Base-by-base conservation (phyloP, 2,113 vertebrate genomes). In the Festucalex cinctus region DNA sequence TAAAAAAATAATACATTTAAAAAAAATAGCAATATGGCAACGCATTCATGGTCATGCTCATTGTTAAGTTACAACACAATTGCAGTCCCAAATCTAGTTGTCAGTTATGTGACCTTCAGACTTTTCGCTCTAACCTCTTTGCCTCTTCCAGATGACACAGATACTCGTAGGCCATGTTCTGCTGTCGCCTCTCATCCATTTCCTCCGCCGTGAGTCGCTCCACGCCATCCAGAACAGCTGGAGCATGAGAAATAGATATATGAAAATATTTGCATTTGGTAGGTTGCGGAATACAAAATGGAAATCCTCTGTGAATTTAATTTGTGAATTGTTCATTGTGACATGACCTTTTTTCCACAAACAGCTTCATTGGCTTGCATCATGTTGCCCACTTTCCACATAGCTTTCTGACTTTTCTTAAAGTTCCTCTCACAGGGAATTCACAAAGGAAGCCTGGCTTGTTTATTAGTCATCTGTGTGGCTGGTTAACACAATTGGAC, bases 81-180 rank as follows among this genome's bases (percentile, higher is more conserved):
- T 53, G 8, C 22, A 36, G 36, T 36, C 17, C 35, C 57, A 28
- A n/a, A 60, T 60, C 20, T 37, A 16, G 35, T 36, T 37, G 58
- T 41, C 36, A 61, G 59, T 61, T 41, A 22, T 39, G 2, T 22
- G 59, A 41, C 19, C 9, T 5, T 26, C 14, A 13, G 35, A 66
- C 46, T 53, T 54, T 48, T 16, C 10, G 58, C 39, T 67, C 78
- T 91, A 86, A 99, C 97, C 95, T 93, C 85, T 99, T 99, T 36
- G 97, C 96, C 86, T 99, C 97, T 85, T 99, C 97, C 92, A 99
- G 89, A 73, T 99, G 97, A 83, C 97, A 99, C 64, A 99, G 92
- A 74, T 99, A 99, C 66, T 99, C 97, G 19, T 99, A 99, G 67
- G 97, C 97, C 90, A 98, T 98, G 63, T 98, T 99, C 88, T 98